phyloP scores from a whole-genome alignment of 2,113 vertebrate genomes.

The Antechinus stuartii region DNA sequence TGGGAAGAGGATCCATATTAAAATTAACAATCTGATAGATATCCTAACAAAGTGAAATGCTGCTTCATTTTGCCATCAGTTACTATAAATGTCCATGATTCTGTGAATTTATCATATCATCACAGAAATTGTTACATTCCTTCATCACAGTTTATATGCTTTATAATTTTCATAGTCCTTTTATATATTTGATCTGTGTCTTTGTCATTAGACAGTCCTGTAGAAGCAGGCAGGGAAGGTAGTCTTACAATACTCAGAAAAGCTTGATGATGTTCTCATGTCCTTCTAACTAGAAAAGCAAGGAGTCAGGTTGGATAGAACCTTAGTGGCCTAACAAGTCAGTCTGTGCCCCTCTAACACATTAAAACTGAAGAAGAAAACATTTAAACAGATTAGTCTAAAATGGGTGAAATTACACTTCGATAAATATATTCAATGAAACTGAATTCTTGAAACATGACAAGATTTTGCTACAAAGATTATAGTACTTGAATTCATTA shows the following conservation, averaged over 20 bases:
- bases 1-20: neutral
- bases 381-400: constrained; percentile 22
- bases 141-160: neutral
- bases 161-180: neutral
- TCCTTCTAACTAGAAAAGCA: neutral
- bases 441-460: constrained; percentile 46
- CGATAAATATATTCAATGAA: neutral
- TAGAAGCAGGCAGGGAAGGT: neutral
- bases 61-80: neutral
- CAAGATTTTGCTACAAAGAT: constrained; percentile 34
- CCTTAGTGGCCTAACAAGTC: neutral
- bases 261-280: neutral
- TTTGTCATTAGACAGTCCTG: neutral
- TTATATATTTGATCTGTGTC: neutral
- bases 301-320: neutral
- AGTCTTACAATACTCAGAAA: neutral
- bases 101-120: neutral
- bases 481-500: constrained; percentile 22
- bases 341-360: neutral
- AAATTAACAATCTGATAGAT: neutral
- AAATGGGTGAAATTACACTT: constrained; percentile 3
- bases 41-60: neutral
- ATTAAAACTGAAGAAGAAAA: neutral
- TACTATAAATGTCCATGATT: neutral
- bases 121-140: neutral